Evolutionary conservation across 1,140 invertebrate genomes (phyloP).

Genomic region (Zaprionus vittiger): DNA sequence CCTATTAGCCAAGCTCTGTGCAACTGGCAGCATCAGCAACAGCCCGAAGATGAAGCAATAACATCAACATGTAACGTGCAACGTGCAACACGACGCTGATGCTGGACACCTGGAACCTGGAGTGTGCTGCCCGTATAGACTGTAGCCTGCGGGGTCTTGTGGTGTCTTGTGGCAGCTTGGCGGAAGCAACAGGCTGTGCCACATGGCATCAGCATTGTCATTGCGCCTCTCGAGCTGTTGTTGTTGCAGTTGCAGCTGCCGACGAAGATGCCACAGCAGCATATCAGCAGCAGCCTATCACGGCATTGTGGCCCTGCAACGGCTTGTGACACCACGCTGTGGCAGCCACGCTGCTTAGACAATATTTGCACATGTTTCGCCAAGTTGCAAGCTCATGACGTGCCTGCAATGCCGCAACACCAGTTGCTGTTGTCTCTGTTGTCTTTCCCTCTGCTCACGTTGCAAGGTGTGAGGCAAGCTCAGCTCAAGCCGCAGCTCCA

Average conservation of each 20-base stretch:
- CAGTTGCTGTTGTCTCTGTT: neutral
- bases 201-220: constrained; percentile 20
- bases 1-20: constrained; percentile 37
- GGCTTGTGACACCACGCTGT: constrained; percentile 11
- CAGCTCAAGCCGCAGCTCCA: neutral
- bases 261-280: constrained; percentile 14
- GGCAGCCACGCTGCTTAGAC: constrained; percentile 3
- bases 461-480: constrained; percentile 36
- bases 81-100: constrained; percentile 3
- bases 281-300: constrained; percentile 1
- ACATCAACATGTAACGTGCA: constrained; percentile 26
- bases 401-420: constrained; percentile 33
- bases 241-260: constrained; percentile 3
- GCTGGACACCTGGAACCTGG: constrained; percentile 19
- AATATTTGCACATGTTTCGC: constrained; percentile 34
- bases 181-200: constrained; percentile 25
- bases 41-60: constrained; percentile 39
- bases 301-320: constrained; percentile 6
- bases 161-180: constrained; percentile 1
- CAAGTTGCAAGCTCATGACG: constrained; percentile 30
- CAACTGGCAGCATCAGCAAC: constrained; percentile 25
- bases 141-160: neutral
- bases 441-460: constrained; percentile 6
- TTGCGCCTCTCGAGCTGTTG: constrained; percentile 13
- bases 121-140: neutral